A percentile compares a stretch with the other conserved stretches of the same genome.
phyloP scores from a whole-genome alignment of 2,797 vertebrate species.

The Dryobates pubescens region DNA sequence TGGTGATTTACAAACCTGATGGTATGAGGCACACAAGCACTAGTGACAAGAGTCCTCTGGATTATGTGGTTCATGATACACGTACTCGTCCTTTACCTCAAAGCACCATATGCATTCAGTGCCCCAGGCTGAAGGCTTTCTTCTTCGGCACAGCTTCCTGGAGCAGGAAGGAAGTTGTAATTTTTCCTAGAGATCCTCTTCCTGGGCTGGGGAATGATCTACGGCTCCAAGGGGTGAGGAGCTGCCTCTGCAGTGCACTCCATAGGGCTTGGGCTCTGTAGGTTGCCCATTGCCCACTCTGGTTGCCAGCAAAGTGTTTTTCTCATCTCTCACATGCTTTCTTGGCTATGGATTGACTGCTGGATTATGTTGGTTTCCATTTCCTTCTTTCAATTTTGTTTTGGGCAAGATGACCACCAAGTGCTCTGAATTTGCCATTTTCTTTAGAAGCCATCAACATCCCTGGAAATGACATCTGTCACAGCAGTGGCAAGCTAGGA shows the following conservation, averaged over 20 bases:
- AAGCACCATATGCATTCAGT: neutral
- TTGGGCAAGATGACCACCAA: neutral
- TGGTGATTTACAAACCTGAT: neutral
- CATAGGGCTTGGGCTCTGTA: neutral
- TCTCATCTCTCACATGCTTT: neutral
- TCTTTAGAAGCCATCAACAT: neutral
- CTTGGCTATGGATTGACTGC: neutral
- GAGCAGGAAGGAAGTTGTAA: neutral
- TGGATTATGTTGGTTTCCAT: neutral
- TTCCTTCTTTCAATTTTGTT: neutral
- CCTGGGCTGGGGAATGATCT: neutral
- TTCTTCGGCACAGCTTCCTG: neutral
- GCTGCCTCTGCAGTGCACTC: neutral
- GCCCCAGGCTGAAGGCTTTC: neutral
- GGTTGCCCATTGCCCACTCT: neutral
- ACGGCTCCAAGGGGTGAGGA: rapidly evolving
- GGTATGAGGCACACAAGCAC: neutral
- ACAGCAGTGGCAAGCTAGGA: constrained; percentile 80
- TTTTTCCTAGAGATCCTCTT: neutral
- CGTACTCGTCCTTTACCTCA: neutral
- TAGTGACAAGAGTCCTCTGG: neutral
- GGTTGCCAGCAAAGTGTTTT: neutral
- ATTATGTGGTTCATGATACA: rapidly evolving
- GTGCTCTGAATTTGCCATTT: neutral
- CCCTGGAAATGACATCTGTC: constrained; percentile 2